Evolutionary conservation across 2,113 vertebrate genomes (phyloP).

Genomic region (Laticauda colubrina): DNA sequence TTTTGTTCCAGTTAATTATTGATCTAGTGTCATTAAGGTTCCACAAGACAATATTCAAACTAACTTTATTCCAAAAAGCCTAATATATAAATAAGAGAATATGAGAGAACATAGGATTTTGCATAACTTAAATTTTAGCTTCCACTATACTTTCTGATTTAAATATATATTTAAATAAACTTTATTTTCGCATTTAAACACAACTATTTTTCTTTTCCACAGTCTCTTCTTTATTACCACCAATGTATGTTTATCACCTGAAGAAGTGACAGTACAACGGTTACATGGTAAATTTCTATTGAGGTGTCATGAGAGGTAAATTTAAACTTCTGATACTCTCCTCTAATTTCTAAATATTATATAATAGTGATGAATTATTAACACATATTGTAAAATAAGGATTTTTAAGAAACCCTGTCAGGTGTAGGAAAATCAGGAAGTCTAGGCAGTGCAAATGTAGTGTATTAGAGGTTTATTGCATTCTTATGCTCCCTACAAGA

Average conservation of each 20-base stretch:
- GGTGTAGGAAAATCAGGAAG: neutral
- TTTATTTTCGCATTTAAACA: neutral
- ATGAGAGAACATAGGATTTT: neutral
- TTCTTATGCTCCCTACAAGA: neutral
- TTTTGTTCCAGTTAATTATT: neutral
- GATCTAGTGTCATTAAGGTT: neutral
- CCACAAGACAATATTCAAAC: neutral
- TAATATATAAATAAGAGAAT: neutral
- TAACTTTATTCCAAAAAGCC: neutral
- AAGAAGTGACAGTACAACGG: neutral
- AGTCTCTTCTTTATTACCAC: neutral
- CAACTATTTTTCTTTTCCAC: neutral
- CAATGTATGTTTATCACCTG: neutral
- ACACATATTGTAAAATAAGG: neutral
- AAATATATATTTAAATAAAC: neutral
- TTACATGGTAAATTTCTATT: neutral
- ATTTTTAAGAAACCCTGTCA: neutral
- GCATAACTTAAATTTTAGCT: neutral
- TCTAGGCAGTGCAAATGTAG: neutral
- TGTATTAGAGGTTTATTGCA: neutral
- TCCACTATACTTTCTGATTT: neutral
- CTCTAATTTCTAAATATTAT: neutral
- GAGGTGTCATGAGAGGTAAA: neutral
- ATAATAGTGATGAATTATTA: neutral
- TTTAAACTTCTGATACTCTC: neutral